Conservation (phyloP, 2,113 vertebrate genomes). For the Sander lucioperca region DNA sequence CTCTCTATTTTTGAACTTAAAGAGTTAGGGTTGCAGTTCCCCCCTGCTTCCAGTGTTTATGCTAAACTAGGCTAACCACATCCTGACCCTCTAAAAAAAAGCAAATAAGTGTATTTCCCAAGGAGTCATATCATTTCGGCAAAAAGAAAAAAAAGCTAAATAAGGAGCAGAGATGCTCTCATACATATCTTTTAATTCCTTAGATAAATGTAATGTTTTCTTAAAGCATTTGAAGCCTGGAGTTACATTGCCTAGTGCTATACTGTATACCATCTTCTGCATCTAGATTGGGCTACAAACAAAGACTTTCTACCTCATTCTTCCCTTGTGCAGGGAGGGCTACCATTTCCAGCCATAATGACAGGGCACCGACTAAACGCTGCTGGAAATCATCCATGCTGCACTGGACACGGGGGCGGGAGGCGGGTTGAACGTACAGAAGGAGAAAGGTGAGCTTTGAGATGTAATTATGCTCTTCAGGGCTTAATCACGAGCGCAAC, state of each 20-base stretch:
- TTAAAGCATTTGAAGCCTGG: neutral
- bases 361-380: constrained; percentile 39
- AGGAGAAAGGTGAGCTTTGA: constrained; percentile 72
- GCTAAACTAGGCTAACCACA: neutral
- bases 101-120: neutral
- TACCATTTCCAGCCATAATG: constrained; percentile 32
- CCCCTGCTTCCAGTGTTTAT: neutral
- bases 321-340: neutral
- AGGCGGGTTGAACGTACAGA: constrained; percentile 30
- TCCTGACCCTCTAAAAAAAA: neutral
- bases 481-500: constrained; percentile 61
- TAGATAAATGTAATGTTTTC: neutral
- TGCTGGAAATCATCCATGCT: constrained; percentile 33
- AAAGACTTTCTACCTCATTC: constrained; percentile 9
- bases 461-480: constrained; percentile 74
- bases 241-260: neutral
- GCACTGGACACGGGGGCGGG: constrained; percentile 41
- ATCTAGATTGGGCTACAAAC: neutral
- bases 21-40: neutral
- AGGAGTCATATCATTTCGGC: neutral
- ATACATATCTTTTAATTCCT: neutral
- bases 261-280: neutral
- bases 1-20: neutral
- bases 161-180: too few relatives aligned
- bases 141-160: neutral